Base-by-base conservation (phyloP, 2,888 invertebrate species). In the Proisotoma minuta region DNA sequence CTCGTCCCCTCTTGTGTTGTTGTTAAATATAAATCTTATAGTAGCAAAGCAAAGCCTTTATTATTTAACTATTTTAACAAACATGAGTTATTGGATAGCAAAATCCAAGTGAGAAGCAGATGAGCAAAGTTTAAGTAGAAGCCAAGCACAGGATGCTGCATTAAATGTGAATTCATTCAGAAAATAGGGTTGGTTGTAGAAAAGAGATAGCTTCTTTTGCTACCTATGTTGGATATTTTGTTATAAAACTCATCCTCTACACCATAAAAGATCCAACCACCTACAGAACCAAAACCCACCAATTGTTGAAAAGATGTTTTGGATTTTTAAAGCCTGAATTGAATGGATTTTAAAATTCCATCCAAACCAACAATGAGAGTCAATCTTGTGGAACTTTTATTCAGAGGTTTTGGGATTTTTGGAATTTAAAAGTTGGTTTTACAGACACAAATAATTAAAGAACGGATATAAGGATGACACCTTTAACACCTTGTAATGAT, bases 91-190 rank as follows among this genome's bases (percentile, higher is more conserved):
- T 43, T 18, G 43, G 8, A 34, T 43, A 5, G n/a, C n/a, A n/a
- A n/a, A n/a, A n/a, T n/a, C 43, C 43, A 43, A 5, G 4, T 20
- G 20, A 43, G 4, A 43, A 5, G 10, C 43, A 20, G 18, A 5
- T 43, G 20, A 43, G 20, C 20, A 12, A 8, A 34, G 18, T 43
- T 43, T n/a, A n/a, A 5, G 20, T 43, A 43, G 43, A 15, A 18
- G 18, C 5, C 43, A 43, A 43, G 18, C 34, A 56, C 56, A 56
- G 56, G 56, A 56, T 56, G 56, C 56, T 39, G 23, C 56, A 56
- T 56, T 56, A 56, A 26, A 23, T 47, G 22, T 18, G 26, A 26
- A 56, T 43, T 56, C 56, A 56, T 43, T 43, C 56, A 56, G 22
- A 20, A 51, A 51, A 4, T 3, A 5, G 23, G 3, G 12, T 3